These are phyloP conservation scores for Embiotoca jacksoni DNA, from an alignment of 2,113 vertebrate species.

Conservation along the genomic window DNA sequence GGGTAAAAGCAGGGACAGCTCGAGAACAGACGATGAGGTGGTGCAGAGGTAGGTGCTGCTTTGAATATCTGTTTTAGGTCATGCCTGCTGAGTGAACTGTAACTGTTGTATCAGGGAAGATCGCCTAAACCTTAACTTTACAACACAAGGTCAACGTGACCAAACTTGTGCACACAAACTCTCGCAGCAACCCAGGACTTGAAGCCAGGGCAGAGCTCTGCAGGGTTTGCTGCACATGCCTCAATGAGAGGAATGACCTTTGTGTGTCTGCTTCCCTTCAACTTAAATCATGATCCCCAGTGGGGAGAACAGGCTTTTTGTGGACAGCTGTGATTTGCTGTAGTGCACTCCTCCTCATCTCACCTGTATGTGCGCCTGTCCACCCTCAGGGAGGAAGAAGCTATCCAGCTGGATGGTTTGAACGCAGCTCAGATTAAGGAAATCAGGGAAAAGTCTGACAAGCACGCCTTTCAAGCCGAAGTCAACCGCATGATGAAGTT, in stretches of 20 bases:
- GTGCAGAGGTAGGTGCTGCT: slow-evolving; percentile 89
- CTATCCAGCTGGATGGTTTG: slow-evolving; percentile 95
- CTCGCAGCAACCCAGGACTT: background rate
- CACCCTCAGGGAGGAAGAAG: slow-evolving; percentile 92
- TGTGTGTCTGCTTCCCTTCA: background rate
- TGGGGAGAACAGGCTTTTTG: background rate
- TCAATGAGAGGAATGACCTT: background rate
- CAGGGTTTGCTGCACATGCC: background rate
- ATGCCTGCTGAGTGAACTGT: background rate
- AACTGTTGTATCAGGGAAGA: background rate
- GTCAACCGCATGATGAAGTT: slow-evolving; percentile 99
- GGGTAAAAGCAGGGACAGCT: slow-evolving; percentile 95
- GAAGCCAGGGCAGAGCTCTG: background rate
- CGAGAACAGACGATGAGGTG: slow-evolving; percentile 94
- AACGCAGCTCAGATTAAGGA: slow-evolving; percentile 98
- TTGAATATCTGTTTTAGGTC: background rate
- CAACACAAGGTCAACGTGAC: slow-evolving; percentile 52
- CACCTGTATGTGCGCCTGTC: slow-evolving; percentile 28
- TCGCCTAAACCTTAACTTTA: slow-evolving; percentile 6
- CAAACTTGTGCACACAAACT: slow-evolving; percentile 37
- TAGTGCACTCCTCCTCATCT: background rate
- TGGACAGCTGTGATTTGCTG: background rate
- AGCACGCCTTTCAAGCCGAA: slow-evolving; percentile 97
- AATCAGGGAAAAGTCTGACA: slow-evolving; percentile 96
- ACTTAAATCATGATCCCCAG: background rate